Evolutionary conservation across 2,888 invertebrate genomes (phyloP).

Genomic region (Petrolisthes manimaculis): DNA sequence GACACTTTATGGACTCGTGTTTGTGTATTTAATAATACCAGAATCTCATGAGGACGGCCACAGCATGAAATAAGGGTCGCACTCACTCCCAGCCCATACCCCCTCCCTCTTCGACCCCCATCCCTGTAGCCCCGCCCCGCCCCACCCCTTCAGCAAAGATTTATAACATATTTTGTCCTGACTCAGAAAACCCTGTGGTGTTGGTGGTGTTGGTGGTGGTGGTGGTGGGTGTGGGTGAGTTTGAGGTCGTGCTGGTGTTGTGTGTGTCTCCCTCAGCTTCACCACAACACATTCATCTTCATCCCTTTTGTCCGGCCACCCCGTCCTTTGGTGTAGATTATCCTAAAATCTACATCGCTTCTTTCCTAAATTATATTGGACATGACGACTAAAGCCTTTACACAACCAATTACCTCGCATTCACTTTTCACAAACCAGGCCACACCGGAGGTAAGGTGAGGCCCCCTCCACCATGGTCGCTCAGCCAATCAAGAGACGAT

Average conservation of each 20-base stretch:
- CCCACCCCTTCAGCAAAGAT: background rate
- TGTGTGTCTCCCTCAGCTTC: background rate
- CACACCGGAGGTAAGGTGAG: background rate
- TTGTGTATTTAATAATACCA: too few species aligned
- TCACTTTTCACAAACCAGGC: slow-evolving; percentile 34
- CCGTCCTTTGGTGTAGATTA: slow-evolving; percentile 34
- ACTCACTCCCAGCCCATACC: background rate
- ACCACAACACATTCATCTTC: slow-evolving; percentile 29
- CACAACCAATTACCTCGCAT: slow-evolving; percentile 52
- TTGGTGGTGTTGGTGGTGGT: too few species aligned
- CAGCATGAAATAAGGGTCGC: too few species aligned
- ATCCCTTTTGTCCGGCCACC: slow-evolving; percentile 30
- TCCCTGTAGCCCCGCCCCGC: background rate
- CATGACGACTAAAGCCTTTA: slow-evolving; percentile 50
- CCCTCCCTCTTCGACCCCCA: background rate
- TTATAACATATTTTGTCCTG: slow-evolving; percentile 20
- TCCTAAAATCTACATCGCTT: slow-evolving; percentile 46
- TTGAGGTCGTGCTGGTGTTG: too few species aligned
- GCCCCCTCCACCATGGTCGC: background rate
- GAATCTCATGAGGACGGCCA: too few species aligned
- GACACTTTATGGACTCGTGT: too few species aligned
- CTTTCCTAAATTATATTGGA: slow-evolving; percentile 57
- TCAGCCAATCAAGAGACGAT: slow-evolving; percentile 8
- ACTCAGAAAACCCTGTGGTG: background rate
- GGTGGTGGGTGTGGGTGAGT: too few species aligned